A percentile compares a stretch with the other conserved stretches of the same genome.
phyloP scores from a whole-genome alignment of 2,888 invertebrate genomes.

The Unio delphinus region DNA sequence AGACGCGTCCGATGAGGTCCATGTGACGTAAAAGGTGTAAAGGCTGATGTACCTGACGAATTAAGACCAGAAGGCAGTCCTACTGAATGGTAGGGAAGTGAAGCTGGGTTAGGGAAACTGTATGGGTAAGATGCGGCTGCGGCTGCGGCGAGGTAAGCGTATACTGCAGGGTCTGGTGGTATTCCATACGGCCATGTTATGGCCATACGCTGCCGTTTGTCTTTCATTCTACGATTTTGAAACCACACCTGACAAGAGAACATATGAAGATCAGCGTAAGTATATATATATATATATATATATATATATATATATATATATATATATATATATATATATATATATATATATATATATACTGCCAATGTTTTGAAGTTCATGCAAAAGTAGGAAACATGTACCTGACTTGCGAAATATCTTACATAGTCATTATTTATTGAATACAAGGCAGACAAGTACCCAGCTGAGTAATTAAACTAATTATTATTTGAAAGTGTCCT shows the following conservation, averaged over 20 bases:
- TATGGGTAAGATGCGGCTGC: constrained; percentile 74
- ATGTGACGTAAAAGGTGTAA: constrained; percentile 35
- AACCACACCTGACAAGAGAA: constrained; percentile 81
- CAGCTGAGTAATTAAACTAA: background rate
- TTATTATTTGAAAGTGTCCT: background rate
- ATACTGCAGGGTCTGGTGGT: constrained; percentile 89
- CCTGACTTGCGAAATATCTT: too few species aligned
- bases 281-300: too few species aligned
- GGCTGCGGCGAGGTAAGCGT: constrained; percentile 88
- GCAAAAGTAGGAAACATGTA: too few species aligned
- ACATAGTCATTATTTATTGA: too few species aligned
- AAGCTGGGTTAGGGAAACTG: constrained; percentile 38
- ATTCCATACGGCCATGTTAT: constrained; percentile 91
- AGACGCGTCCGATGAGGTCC: constrained; percentile 34
- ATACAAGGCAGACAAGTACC: too few species aligned
- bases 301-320: too few species aligned
- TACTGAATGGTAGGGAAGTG: constrained; percentile 32
- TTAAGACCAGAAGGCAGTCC: constrained; percentile 27
- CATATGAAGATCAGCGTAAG: background rate
- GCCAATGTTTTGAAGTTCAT: too few species aligned
- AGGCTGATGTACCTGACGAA: constrained; percentile 34
- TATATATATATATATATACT: too few species aligned
- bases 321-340: too few species aligned
- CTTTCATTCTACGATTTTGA: constrained; percentile 97
- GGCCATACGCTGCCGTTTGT: constrained; percentile 95